A percentile compares a stretch with the other conserved stretches of the same genome.
phyloP scores from a whole-genome alignment of 2,888 invertebrate genomes.

The Mesorhabditis spiculigera region DNA sequence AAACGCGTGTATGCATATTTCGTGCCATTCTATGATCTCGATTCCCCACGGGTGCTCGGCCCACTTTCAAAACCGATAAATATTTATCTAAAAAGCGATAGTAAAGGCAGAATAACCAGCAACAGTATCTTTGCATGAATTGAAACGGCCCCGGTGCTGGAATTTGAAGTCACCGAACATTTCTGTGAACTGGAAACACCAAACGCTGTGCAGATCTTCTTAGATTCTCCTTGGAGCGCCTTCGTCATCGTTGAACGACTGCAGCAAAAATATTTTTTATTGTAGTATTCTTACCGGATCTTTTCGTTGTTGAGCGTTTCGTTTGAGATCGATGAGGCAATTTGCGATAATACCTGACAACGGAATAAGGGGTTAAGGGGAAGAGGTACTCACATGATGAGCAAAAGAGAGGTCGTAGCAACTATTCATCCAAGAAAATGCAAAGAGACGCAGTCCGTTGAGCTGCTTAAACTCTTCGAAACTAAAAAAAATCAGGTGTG shows the following conservation, averaged over 20 bases:
- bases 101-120: neutral
- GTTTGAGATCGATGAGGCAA: neutral
- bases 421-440: conserved; percentile 40
- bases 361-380: neutral
- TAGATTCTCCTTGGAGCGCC: neutral
- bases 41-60: too few relatives aligned
- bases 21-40: too few relatives aligned
- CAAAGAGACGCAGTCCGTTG: conserved; percentile 23
- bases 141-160: neutral
- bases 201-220: neutral
- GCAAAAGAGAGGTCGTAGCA: conserved; percentile 49
- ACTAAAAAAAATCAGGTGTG: neutral
- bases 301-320: neutral
- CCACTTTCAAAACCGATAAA: too few relatives aligned
- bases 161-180: neutral
- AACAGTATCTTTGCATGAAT: neutral
- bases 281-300: neutral
- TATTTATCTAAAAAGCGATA: too few relatives aligned
- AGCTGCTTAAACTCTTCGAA: conserved; percentile 5
- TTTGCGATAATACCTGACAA: neutral
- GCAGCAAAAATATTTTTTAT: too few relatives aligned
- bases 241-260: neutral
- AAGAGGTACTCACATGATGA: conserved; percentile 15
- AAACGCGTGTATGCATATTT: too few relatives aligned
- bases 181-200: neutral